Evolutionary conservation across 2,888 invertebrate species (phyloP), one percentile per base, ranked within the genome.

Genomic region (Idaea straminata): DNA sequence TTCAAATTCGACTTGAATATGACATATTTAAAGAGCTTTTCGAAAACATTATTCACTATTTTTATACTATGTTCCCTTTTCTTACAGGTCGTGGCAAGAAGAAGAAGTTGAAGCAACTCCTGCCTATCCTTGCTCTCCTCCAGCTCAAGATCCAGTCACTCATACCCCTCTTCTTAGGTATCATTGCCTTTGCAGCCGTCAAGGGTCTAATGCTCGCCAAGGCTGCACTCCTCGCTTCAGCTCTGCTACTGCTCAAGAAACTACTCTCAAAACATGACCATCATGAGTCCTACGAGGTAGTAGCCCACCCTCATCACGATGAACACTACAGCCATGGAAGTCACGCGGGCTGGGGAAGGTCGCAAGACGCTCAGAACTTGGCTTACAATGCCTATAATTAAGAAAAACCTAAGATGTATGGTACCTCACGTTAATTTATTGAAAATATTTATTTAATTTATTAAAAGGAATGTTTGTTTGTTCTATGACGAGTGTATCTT

Each of bases 171-270:
- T 95, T 96, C 78, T 94, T 97, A 66, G 97, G 88, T 58, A 86
- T 92, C 80, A 94, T 97, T 78, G 97, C 96, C 64, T 93, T 97
- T 71, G 94, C 97, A 61, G 96, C 97, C 59, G 94, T 97, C 94
- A 97, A 97, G 94, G 97, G 97, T 70, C 93, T 97, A 74, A 90
- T 97, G 80, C 94, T 97, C 75, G 97, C 96, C 77, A 97, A 97
- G 93, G 95, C 97, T 69, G 97, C 97, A 4, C 93, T 97, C 34
- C 92, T 97, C 65, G 94, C 97, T 71, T 95, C 96, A 63, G 95
- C 94, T 67, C 94, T 97, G 69, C 94, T 97, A 68, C 89, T 92
- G 1, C 83, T 93, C 70, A 93, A 93, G 88, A 97, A 97, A 81
- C 93, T 97, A 5, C 88, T 97, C 61, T 94, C 95, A 62, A 96